Conservation (phyloP, 2,888 invertebrate genomes). For the Aproaerema taeniolella region DNA sequence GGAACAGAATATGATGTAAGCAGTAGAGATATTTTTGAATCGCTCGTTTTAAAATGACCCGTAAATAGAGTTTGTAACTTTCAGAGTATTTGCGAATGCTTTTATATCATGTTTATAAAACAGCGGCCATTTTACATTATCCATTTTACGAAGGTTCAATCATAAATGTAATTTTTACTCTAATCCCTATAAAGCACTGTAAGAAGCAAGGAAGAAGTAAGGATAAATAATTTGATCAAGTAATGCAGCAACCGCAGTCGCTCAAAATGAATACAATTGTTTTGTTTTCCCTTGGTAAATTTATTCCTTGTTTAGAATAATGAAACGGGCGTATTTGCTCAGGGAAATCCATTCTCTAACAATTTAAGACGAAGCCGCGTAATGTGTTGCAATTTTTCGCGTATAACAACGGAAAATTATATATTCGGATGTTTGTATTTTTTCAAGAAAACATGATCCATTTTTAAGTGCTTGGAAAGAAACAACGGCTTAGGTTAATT, state of each 20-base stretch:
- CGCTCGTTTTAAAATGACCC: too few species aligned
- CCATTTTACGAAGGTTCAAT: too few species aligned
- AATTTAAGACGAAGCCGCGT: constrained; percentile 62
- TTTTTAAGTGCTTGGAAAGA: too few species aligned
- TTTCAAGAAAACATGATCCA: constrained; percentile 3
- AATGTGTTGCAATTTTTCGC: constrained; percentile 69
- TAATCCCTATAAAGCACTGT: constrained; percentile 18
- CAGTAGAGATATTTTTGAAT: too few species aligned
- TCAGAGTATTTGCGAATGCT: too few species aligned
- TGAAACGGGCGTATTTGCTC: constrained; percentile 67
- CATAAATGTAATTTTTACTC: constrained; percentile 30
- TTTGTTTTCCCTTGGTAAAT: constrained; percentile 69
- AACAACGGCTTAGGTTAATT: too few species aligned
- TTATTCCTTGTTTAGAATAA: constrained; percentile 73
- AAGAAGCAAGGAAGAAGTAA: constrained; percentile 36
- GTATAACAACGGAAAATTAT: constrained; percentile 43
- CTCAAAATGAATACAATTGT: constrained; percentile 72
- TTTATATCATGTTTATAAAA: too few species aligned
- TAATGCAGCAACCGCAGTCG: constrained; percentile 65
- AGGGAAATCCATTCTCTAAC: constrained; percentile 67
- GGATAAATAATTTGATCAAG: constrained; percentile 67
- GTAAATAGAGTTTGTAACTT: too few species aligned
- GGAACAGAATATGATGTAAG: too few species aligned
- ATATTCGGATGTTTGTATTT: constrained; percentile 11
- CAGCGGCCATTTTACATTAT: too few species aligned